phyloP scores from a whole-genome alignment of 2,113 vertebrate species.

The Pteronura brasiliensis region DNA sequence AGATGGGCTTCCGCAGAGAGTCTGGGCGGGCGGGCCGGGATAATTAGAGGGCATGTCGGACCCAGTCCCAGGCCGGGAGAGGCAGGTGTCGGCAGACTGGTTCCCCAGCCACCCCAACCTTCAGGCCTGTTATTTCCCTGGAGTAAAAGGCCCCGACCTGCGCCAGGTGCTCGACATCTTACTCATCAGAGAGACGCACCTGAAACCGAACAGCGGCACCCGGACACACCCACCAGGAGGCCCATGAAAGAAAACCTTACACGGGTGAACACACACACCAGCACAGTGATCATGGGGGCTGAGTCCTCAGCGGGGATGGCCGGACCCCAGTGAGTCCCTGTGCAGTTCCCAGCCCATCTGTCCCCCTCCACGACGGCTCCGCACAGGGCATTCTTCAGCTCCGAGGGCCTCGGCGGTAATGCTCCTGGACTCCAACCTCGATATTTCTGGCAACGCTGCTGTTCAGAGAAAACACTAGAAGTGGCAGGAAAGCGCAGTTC shows the following conservation, averaged over 20 bases:
- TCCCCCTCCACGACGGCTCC: background rate
- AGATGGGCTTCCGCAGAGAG: background rate
- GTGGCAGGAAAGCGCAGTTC: rapidly evolving
- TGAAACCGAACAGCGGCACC: rapidly evolving
- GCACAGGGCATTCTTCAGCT: background rate
- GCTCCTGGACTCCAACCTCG: rapidly evolving
- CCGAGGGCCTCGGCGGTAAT: background rate
- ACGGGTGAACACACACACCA: rapidly evolving
- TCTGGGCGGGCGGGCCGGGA: rapidly evolving
- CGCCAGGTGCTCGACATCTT: background rate
- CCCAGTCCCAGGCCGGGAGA: background rate
- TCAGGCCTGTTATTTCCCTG: background rate
- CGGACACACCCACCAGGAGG: rapidly evolving
- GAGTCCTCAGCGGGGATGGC: background rate
- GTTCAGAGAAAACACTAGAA: rapidly evolving
- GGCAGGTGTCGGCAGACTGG: background rate
- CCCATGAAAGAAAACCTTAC: background rate
- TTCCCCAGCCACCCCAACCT: background rate
- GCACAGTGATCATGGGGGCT: rapidly evolving
- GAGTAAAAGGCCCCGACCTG: background rate
- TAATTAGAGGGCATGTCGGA: background rate
- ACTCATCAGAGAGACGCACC: background rate
- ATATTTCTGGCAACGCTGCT: rapidly evolving
- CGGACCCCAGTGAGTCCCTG: background rate
- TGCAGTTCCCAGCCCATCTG: background rate